These are phyloP conservation scores for Plagodis pulveraria DNA, from an alignment of 2,888 invertebrate species.

Conservation along the genomic window DNA sequence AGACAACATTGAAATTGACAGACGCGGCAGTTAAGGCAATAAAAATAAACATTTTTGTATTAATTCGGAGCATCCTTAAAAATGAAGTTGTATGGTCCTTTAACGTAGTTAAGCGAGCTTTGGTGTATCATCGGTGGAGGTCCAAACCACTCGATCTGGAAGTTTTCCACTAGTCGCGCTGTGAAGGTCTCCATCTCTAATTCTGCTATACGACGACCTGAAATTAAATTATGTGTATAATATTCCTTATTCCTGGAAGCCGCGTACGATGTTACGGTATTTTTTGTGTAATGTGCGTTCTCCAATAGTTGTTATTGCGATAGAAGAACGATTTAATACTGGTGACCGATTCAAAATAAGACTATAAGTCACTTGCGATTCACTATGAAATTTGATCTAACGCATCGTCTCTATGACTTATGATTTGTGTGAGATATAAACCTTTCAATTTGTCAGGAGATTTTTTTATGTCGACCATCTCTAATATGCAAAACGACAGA, in stretches of 20 bases:
- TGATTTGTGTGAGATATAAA: too few species aligned
- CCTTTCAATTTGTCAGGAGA: too few species aligned
- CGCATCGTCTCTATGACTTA: too few species aligned
- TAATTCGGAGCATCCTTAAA: neutral
- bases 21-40: too few species aligned
- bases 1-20: too few species aligned
- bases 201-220: conserved; percentile 86
- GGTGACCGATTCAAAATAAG: neutral
- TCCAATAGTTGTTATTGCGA: neutral
- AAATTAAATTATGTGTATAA: neutral
- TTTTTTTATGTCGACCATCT: too few species aligned
- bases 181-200: conserved; percentile 80
- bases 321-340: neutral
- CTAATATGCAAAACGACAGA: too few species aligned
- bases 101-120: neutral
- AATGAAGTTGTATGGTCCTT: neutral
- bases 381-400: too few species aligned
- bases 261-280: too few species aligned
- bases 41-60: too few species aligned
- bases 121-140: conserved; percentile 44
- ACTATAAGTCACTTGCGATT: too few species aligned
- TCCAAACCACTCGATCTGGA: conserved; percentile 54
- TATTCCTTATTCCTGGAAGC: too few species aligned
- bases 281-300: neutral
- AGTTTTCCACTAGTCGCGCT: conserved; percentile 57